These are phyloP conservation scores for Ispidina picta DNA, from an alignment of 2,797 vertebrate genomes.

Conservation along the genomic window DNA sequence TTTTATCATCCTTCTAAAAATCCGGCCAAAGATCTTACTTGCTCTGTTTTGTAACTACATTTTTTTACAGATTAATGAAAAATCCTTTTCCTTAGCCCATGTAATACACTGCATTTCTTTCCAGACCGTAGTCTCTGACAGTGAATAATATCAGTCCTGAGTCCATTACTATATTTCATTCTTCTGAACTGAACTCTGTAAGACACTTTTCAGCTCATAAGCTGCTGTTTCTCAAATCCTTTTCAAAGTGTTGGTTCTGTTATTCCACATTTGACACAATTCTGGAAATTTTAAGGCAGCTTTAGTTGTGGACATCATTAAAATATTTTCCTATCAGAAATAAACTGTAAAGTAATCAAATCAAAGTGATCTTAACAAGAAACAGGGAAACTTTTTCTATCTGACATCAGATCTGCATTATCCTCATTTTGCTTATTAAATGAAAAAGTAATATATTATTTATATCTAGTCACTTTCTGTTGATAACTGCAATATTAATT, in stretches of 20 bases:
- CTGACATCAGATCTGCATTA: background rate
- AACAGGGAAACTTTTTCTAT: background rate
- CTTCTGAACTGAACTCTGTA: background rate
- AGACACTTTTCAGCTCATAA: background rate
- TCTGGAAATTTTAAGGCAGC: background rate
- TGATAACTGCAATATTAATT: background rate
- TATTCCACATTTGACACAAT: background rate
- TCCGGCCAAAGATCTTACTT: background rate
- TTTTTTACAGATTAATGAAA: background rate
- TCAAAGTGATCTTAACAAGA: background rate
- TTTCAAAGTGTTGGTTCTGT: background rate
- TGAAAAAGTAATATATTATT: background rate
- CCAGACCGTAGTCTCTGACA: background rate
- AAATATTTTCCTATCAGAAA: background rate
- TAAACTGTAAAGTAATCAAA: background rate
- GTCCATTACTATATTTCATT: background rate
- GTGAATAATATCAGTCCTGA: background rate
- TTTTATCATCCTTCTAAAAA: background rate
- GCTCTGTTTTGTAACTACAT: background rate
- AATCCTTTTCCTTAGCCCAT: background rate
- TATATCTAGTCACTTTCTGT: background rate
- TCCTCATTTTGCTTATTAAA: background rate
- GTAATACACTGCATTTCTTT: background rate
- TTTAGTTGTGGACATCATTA: background rate
- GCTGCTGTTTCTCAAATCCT: background rate